These are phyloP conservation scores for Pristionchus mayeri DNA, from an alignment of 2,888 invertebrate genomes.

Conservation along the genomic window DNA sequence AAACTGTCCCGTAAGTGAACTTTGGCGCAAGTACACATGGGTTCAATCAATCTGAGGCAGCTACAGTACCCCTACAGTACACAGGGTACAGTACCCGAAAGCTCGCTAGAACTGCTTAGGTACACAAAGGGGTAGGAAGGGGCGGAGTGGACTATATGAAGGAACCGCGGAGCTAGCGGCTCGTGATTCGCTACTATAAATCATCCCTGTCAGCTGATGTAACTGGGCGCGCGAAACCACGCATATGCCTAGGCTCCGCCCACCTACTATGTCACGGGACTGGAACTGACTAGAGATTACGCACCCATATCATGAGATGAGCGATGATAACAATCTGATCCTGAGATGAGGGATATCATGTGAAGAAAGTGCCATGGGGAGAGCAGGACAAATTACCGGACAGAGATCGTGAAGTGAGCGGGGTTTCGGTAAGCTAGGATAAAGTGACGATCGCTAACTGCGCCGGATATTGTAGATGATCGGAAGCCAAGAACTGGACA, in stretches of 20 bases:
- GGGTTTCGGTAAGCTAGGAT: no score
- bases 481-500: no score
- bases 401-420: neutral
- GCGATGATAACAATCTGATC: neutral
- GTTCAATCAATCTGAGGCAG: no score
- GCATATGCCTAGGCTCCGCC: conserved; percentile 1
- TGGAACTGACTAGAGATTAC: neutral
- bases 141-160: neutral
- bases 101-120: neutral
- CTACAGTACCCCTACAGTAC: neutral
- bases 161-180: neutral
- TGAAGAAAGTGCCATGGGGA: neutral
- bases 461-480: no score
- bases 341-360: no score
- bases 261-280: neutral
- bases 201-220: conserved; percentile 21
- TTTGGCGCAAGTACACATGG: no score
- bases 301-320: neutral
- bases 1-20: neutral
- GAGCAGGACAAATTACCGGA: neutral
- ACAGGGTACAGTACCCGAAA: neutral
- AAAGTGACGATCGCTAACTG: no score
- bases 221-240: neutral
- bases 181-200: neutral
- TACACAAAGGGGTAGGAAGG: neutral